phyloP scores from a whole-genome alignment of 2,797 vertebrate species.

The Accipiter fasciatus region DNA sequence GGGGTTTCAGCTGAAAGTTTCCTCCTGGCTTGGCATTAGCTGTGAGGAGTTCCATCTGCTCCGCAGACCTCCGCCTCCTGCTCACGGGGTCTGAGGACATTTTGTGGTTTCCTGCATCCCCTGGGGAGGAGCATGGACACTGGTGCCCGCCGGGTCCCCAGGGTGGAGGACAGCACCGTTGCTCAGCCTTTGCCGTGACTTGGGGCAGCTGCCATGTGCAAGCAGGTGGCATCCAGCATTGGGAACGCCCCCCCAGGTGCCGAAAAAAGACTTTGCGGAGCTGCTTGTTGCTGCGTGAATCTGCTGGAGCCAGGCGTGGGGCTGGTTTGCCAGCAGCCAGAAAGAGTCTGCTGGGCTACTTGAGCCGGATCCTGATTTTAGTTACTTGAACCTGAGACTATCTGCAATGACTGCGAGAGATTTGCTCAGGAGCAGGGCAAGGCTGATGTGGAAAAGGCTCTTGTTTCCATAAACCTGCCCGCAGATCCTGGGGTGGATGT shows the following conservation, averaged over 20 bases:
- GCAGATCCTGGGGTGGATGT: not conserved
- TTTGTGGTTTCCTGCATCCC: not conserved
- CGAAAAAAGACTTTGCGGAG: not conserved
- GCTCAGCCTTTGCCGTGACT: not conserved
- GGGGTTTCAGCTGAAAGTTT: slow-evolving; percentile 8
- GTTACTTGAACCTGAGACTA: not conserved
- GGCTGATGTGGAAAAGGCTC: not conserved
- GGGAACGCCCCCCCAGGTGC: not conserved
- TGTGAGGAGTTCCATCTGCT: not conserved
- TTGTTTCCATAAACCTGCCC: not conserved
- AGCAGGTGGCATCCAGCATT: rapidly evolving
- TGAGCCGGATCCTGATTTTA: not conserved
- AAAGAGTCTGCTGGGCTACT: not conserved
- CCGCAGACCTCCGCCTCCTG: not conserved
- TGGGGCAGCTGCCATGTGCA: rapidly evolving
- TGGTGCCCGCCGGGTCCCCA: rapidly evolving
- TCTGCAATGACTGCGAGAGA: not conserved
- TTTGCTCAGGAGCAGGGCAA: not conserved
- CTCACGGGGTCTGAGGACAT: not conserved
- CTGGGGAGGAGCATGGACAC: rapidly evolving
- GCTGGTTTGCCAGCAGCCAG: not conserved
- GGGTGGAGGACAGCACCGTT: not conserved
- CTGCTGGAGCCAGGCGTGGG: not conserved
- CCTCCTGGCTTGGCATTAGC: not conserved
- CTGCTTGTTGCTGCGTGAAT: not conserved